Evolutionary conservation across 2,113 vertebrate species (phyloP), one percentile per base, ranked within the genome.

Genomic region (Piaya cayana): DNA sequence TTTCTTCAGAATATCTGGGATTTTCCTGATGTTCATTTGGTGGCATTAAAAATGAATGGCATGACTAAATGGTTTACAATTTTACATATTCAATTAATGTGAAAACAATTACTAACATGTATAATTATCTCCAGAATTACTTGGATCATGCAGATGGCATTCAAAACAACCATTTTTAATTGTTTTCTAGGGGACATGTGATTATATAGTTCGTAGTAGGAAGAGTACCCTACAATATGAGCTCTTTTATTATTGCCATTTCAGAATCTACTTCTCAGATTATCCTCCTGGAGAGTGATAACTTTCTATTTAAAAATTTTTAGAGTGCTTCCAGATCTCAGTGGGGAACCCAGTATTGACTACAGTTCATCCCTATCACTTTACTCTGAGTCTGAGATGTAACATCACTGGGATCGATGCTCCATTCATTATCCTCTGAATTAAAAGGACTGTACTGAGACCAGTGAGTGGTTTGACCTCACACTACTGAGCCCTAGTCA

Each of bases 31-130:
- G 45, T 94, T 95, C 4, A 1, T 62, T 62, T 32, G 59, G 65
- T 42, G 63, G 45, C 62, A 88, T 92, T 94, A 88, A 92, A 94
- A 94, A 92, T 96, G 19, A 96, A 91, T 82, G 75, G 59, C 15
- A 27, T 94, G 63, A 74, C 55, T 86, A 90, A 95, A 82, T 70
- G n/a, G 45, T n/a, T 91, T 93, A 58, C 64, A 82, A 62, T 88
- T 93, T 85, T 49, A 65, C 36, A 65, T 50, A 78, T 71, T 82
- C 50, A 47, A 78, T 82, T 88, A 84, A 85, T 30, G 3, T 56
- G 75, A 76, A 96, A 93, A n/a, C 75, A 85, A 88, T 93, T 93
- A 92, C 55, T 87, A 71, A 84, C 52, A 78, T 75, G 50, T 69
- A 42, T 93, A 92, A 93, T 95, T 93, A 91, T 80, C 55, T 77